Conservation (phyloP, 2,888 invertebrate genomes). For the Quadroppia sp. region DNA sequence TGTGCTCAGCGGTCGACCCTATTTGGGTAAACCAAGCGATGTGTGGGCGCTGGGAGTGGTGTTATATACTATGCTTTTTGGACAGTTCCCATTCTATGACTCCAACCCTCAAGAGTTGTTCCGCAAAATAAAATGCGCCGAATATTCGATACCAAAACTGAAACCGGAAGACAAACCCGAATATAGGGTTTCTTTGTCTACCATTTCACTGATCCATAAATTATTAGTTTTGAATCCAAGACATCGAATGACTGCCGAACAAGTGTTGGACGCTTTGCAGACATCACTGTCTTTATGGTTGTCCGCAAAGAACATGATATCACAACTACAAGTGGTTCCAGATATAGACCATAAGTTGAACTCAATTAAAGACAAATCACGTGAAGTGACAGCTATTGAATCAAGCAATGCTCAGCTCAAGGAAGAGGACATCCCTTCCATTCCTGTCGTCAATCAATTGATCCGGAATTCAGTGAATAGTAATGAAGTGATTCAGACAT, state of each 20-base stretch:
- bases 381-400: slow-evolving; percentile 5
- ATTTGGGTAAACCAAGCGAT: slow-evolving; percentile 72
- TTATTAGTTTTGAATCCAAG: slow-evolving; percentile 66
- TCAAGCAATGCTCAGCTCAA: slow-evolving; percentile 35
- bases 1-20: slow-evolving; percentile 69
- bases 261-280: slow-evolving; percentile 60
- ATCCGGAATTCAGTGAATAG: neutral
- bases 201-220: slow-evolving; percentile 64
- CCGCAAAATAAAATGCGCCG: slow-evolving; percentile 68
- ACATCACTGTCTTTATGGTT: slow-evolving; percentile 53
- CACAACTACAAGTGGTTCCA: slow-evolving; percentile 46
- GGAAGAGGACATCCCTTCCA: slow-evolving; percentile 13
- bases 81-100: slow-evolving; percentile 76
- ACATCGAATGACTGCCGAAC: slow-evolving; percentile 63
- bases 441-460: neutral
- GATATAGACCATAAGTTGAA: slow-evolving; percentile 43
- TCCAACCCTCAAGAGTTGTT: slow-evolving; percentile 68
- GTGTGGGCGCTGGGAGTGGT: slow-evolving; percentile 79
- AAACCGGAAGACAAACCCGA: slow-evolving; percentile 60
- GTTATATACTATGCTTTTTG: slow-evolving; percentile 71
- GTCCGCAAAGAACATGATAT: slow-evolving; percentile 21
- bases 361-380: neutral
- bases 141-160: slow-evolving; percentile 65
- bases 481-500: neutral
- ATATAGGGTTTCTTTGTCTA: no score